Evolutionary conservation across 1,140 invertebrate genomes (phyloP).

Genomic region (Daktulosphaira vitifoliae): DNA sequence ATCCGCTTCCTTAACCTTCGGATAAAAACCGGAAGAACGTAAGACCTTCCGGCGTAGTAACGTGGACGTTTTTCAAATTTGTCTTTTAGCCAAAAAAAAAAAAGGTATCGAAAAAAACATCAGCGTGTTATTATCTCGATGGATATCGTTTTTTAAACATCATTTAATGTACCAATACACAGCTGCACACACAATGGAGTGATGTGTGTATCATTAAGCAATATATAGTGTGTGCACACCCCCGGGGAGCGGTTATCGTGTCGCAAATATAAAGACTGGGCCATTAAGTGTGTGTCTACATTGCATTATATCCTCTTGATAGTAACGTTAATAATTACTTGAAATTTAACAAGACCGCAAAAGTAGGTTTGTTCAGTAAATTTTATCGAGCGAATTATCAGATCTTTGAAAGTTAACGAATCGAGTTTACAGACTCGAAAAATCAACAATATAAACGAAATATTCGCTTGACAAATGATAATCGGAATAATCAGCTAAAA

Average conservation of each 20-base stretch:
- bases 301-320: neutral
- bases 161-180: conserved; percentile 2
- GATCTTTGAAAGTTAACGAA: too few species aligned
- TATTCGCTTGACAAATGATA: too few species aligned
- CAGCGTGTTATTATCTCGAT: neutral
- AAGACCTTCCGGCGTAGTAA: neutral
- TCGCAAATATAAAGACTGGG: conserved; percentile 4
- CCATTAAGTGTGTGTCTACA: conserved; percentile 4
- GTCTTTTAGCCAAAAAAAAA: conserved; percentile 15
- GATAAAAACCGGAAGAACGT: conserved; percentile 13
- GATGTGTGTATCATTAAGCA: conserved; percentile 3
- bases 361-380: too few species aligned
- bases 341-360: neutral
- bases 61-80: conserved; percentile 23
- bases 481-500: too few species aligned
- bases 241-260: conserved; percentile 18
- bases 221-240: neutral
- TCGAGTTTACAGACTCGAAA: too few species aligned
- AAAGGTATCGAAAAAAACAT: conserved; percentile 1
- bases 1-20: neutral
- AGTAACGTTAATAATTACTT: neutral
- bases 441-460: too few species aligned
- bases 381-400: neutral
- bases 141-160: conserved; percentile 10
- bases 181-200: neutral